Evolutionary conservation across 2,888 invertebrate species (phyloP), one percentile per base, ranked within the genome.

Genomic region (Zhuqinia jingwanae): DNA sequence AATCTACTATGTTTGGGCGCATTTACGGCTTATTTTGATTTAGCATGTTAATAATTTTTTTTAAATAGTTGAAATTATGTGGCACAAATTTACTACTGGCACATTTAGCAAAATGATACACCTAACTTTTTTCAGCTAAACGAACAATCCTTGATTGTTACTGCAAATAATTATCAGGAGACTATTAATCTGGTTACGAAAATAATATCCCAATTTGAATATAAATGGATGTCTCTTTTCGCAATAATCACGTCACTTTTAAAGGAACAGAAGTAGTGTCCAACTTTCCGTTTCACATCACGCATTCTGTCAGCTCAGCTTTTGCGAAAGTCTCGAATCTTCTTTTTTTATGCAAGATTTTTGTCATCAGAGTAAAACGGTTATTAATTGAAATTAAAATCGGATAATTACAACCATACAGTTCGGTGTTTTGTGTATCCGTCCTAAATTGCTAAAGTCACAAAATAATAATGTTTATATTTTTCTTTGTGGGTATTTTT

Each of bases 231-330:
- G 56, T 20, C 58, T 42, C 53, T 68, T 17, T 36, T 20, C 20
- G 42, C 3, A 36, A 36, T 25, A 80, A 53, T 80, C 53, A 42
- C 17, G 50, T 73, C 50, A 73, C 27, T 73, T 1, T n/a, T 6
- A n/a, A 73, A 73, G n/a, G 50, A 73, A 53, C 25, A 45, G n/a
- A 36, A 6, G 3, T 36, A 8, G 17, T 27, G 17, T 22, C 73
- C 25, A 15, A 25, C 73, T 73, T 73, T 73, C 73, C 50, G 73
- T 68, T 65, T 53, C 27, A 68, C 53, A 68, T 80, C 79, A 68
- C 79, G 65, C 79, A 80, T 80, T 80, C 79, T 80, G 79, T 80
- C 79, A 56, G 36, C 79, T 65, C 30, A 20, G 15, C 70, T 65
- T 47, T 27, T 36, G 8, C 8, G 8, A 36, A 36, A 36, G 36